Evolutionary conservation across 1,140 invertebrate genomes (phyloP).

Genomic region (Schlechtendalia chinensis): DNA sequence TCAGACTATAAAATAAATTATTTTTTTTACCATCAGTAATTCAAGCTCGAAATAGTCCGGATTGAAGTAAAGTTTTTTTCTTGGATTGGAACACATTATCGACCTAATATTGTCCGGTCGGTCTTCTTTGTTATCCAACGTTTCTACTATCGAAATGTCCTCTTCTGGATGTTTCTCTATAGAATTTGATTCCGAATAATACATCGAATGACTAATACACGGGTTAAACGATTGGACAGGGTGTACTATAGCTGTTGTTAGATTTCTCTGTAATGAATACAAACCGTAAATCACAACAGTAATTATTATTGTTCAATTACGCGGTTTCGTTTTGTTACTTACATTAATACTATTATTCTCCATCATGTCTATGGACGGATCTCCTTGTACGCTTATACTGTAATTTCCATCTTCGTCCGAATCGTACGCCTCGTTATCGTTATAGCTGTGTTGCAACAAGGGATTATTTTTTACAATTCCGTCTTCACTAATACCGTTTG

Average conservation of each 20-base stretch:
- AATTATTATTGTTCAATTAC: not conserved
- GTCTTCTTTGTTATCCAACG: slow-evolving; percentile 65
- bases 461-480: slow-evolving; percentile 75
- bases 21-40: slow-evolving; percentile 68
- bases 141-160: slow-evolving; percentile 80
- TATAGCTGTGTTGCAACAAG: slow-evolving; percentile 58
- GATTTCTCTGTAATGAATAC: slow-evolving; percentile 28
- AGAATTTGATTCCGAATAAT: slow-evolving; percentile 57
- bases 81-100: slow-evolving; percentile 64
- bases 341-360: slow-evolving; percentile 12
- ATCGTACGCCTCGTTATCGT: slow-evolving; percentile 45
- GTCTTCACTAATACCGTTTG: slow-evolving; percentile 42
- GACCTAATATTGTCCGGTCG: slow-evolving; percentile 62
- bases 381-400: slow-evolving; percentile 1
- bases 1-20: not conserved
- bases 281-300: not conserved
- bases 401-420: slow-evolving; percentile 50
- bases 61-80: slow-evolving; percentile 81
- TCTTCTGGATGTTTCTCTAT: slow-evolving; percentile 76
- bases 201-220: not conserved
- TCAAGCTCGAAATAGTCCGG: slow-evolving; percentile 85
- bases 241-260: slow-evolving; percentile 42
- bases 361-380: not conserved
- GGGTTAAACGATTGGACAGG: slow-evolving; percentile 3
- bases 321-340: not conserved